These are phyloP conservation scores for Craterocephalus amniculus DNA, from an alignment of 2,797 vertebrate genomes.

Conservation along the genomic window DNA sequence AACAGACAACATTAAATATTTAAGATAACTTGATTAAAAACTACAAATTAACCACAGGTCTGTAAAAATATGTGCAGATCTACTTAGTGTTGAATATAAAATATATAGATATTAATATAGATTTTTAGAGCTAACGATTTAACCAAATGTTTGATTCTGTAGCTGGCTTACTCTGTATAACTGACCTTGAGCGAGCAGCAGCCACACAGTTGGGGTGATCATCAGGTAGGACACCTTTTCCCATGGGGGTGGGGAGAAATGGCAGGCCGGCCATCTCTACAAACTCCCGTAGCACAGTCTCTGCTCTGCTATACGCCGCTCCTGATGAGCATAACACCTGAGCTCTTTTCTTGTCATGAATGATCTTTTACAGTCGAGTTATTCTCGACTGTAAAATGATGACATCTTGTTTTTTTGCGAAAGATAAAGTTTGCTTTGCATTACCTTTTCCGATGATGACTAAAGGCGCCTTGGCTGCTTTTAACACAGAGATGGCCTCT, in stretches of 20 bases:
- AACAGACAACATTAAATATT: neutral
- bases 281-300: slow-evolving; percentile 84
- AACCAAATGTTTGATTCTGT: neutral
- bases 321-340: slow-evolving; percentile 78
- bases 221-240: slow-evolving; percentile 94
- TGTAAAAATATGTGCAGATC: neutral
- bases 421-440: neutral
- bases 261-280: slow-evolving; percentile 88
- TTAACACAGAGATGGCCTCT: slow-evolving; percentile 80
- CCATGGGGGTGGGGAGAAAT: slow-evolving; percentile 97
- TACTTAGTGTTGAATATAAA: neutral
- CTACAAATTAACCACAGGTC: neutral
- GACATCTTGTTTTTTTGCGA: neutral
- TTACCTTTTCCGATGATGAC: slow-evolving; percentile 95
- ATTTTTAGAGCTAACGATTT: neutral
- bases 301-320: slow-evolving; percentile 91
- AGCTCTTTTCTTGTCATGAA: neutral
- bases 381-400: neutral
- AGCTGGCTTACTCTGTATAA: neutral
- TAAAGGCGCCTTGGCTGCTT: slow-evolving; percentile 86
- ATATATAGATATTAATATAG: neutral
- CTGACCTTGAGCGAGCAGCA: slow-evolving; percentile 92
- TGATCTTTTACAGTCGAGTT: neutral
- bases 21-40: neutral
- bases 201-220: slow-evolving; percentile 91